Base-by-base conservation (phyloP, 92 coral and sea anemone species). In the Palythoa grandis region DNA sequence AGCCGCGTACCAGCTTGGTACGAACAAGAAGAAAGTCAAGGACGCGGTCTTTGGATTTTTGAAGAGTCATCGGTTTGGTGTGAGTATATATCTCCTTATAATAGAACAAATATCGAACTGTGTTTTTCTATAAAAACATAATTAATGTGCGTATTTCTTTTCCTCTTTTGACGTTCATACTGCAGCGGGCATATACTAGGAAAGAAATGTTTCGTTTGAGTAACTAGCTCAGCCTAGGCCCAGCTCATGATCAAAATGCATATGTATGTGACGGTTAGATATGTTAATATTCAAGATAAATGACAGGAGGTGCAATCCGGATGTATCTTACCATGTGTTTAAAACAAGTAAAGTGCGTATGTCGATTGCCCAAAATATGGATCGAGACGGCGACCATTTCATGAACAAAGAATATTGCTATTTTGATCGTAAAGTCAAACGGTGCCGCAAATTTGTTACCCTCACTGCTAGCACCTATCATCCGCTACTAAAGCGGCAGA, bases 351-450 rank as follows among this genome's bases (percentile, higher is more conserved):
- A 72, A 24, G 87, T 35, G 50, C 70, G 86, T 39, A 91, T 91
- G 88, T 20, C 77, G 48, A 86, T 92, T 48, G 92, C 94, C 29
- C 10, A 35, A 7, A 86, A 72, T 3, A 92, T 89, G 94, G 52
- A 89, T 61, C 78, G 56, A 52, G 86, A 89, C 39, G 89, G 91
- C 2, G 88, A 92, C 23, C 92, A 86, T 58, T 92, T 89, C 19
- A 76, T 92, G 85, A 79, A 50, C 19, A 86, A 89, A 0, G 92
- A 89, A 38, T 87, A 69, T 35, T 92, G 91, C 66, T 89, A 82
- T 58, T 92, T 92, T 66, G 87, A 92, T 37, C 88, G 95, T 3
- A 92, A 92, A 58, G 92, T 90, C 8, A 92, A 92, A 86, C 35
- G 89, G 70, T 90, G 93, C 80, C 69, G 86, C 24, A 83, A 79